Base-by-base conservation (phyloP, 2,888 invertebrate genomes). In the Agrenia bidenticulata region DNA sequence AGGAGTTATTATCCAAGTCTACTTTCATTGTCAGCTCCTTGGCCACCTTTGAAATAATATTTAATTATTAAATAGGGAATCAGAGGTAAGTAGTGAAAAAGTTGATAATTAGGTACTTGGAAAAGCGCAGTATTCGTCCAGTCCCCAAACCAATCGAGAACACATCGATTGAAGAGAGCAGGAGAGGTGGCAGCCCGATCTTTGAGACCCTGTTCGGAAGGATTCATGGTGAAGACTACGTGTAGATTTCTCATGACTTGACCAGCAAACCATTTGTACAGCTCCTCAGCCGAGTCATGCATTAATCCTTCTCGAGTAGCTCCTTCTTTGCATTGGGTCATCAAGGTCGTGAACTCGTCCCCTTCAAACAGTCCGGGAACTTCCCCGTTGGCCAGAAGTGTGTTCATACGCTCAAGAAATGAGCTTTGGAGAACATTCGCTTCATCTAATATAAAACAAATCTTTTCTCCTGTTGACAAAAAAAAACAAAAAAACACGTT, bases 171-270 rank as follows among this genome's bases (percentile, higher is more conserved):
- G 85, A 99, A 99, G 64, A 99, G 84, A 2, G 99, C 99, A 32
- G 99, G 99, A 4, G 99, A 99, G 0, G 99, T 99, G 11, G 99
- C 94, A 0, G 99, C 99, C 70, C 98, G 87, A 82, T 98, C 98
- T 81, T 99, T 97, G 50, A 99, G 84, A 0, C 98, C 99, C 79
- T 99, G 97, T 0, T 96, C 93, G 0, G 95, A 96, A 9, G 99
- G 99, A 83, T 99, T 99, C 99, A 99, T 99, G 0, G 99, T 99
- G 82, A 99, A 99, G 51, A 99, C 99, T 11, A 99, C 99, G 82
- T 99, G 99, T 56, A 99, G 84, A 81, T 99, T 99, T 70, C 92
- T 89, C 94, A 99, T 99, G 41, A 99, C 97, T 86, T 97, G 92
- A 26, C 94, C 93, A 0, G 99, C 99, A 81, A 99, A 99, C 98